Percentiles rank a stretch among this genome's conserved stretches.
Conservation (phyloP, 2,888 invertebrate species). For the Troides helena region DNA sequence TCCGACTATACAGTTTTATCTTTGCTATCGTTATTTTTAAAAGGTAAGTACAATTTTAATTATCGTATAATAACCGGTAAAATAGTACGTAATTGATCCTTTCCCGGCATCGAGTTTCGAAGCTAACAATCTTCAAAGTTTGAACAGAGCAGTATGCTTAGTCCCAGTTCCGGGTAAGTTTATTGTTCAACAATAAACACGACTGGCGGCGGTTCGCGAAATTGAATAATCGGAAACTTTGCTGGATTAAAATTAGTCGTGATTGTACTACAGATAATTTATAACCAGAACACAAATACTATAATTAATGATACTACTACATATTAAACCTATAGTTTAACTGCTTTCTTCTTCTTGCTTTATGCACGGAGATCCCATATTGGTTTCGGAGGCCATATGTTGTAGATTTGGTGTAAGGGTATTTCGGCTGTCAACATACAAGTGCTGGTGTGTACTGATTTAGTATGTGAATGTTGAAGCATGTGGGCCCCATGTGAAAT, state of each 20-base stretch:
- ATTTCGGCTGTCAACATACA: too few relatives aligned
- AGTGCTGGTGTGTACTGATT: too few relatives aligned
- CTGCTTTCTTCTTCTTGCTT: too few relatives aligned
- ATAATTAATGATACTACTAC: constrained; percentile 3
- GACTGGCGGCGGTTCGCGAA: constrained; percentile 19
- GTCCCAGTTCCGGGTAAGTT: constrained; percentile 31
- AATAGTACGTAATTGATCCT: constrained; percentile 28
- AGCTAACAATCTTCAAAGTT: constrained; percentile 31
- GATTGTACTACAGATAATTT: constrained; percentile 18
- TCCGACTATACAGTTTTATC: not conserved
- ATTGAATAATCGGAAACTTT: constrained; percentile 33
- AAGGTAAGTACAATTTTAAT: not conserved
- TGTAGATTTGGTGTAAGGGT: too few relatives aligned
- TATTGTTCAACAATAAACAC: constrained; percentile 32
- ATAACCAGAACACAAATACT: constrained; percentile 12
- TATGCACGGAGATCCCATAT: too few relatives aligned
- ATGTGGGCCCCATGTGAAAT: too few relatives aligned
- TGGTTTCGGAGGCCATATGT: too few relatives aligned
- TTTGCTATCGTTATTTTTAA: not conserved
- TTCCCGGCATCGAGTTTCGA: constrained; percentile 28
- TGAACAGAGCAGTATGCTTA: constrained; percentile 24
- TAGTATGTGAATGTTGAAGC: too few relatives aligned
- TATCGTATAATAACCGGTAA: constrained; percentile 17
- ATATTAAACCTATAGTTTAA: not conserved
- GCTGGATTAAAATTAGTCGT: constrained; percentile 25